A percentile compares a stretch with the other conserved stretches of the same genome.
Evolutionary conservation across 2,797 vertebrate genomes (phyloP).

Genomic region (Oceanodroma leucorhoa): DNA sequence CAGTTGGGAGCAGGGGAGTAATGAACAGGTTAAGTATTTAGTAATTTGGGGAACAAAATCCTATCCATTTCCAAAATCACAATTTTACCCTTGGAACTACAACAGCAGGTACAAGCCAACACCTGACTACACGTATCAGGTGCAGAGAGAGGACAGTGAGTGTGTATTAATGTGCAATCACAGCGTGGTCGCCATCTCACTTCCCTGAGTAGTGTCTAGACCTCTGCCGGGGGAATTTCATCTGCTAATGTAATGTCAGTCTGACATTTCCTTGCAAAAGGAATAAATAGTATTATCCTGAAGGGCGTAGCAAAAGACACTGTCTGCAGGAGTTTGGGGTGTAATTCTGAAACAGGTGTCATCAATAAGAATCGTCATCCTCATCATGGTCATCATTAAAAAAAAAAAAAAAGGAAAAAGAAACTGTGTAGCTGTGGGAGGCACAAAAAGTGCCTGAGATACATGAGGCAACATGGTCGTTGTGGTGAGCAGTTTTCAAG

Average conservation of each 20-base stretch:
- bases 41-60: background rate
- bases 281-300: background rate
- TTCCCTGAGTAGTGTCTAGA: background rate
- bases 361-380: background rate
- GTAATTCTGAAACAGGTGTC: background rate
- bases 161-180: background rate
- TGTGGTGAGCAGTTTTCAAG: background rate
- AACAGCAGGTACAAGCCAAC: background rate
- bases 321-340: background rate
- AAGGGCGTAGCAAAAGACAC: background rate
- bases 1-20: background rate
- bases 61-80: background rate
- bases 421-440: background rate
- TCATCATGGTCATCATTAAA: background rate
- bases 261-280: background rate
- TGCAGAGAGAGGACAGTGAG: background rate
- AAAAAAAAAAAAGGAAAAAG: too few species aligned
- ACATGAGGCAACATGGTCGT: accelerated
- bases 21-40: background rate
- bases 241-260: background rate
- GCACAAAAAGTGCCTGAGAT: background rate
- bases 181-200: background rate
- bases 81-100: background rate
- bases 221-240: background rate
- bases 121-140: background rate